Conservation (phyloP, 2,888 invertebrate species). For the Rosalia funebris region DNA sequence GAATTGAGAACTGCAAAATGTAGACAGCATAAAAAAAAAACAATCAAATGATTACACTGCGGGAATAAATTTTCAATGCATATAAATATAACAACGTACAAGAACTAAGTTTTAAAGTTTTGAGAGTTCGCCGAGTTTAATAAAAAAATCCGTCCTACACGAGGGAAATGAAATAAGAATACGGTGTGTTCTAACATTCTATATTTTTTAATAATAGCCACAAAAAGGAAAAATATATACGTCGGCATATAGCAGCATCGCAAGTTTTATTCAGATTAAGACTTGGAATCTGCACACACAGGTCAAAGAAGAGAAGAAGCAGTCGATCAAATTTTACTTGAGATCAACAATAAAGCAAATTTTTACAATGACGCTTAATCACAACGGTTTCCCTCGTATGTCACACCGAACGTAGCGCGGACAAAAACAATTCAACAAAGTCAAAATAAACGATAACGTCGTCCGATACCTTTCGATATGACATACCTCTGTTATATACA, state of each 20-base stretch:
- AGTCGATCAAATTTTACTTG: slow-evolving; percentile 58
- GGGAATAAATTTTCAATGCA: slow-evolving; percentile 22
- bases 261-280: slow-evolving; percentile 37
- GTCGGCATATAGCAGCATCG: slow-evolving; percentile 45
- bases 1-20: slow-evolving; percentile 43
- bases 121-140: slow-evolving; percentile 43
- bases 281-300: slow-evolving; percentile 41
- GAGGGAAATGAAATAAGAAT: slow-evolving; percentile 48
- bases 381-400: slow-evolving; percentile 48
- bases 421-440: slow-evolving; percentile 14
- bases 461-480: slow-evolving; percentile 29
- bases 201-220: slow-evolving; percentile 55
- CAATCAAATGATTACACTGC: slow-evolving; percentile 31
- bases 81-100: slow-evolving; percentile 31
- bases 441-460: slow-evolving; percentile 22
- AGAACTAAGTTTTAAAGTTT: slow-evolving; percentile 36
- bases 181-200: slow-evolving; percentile 53
- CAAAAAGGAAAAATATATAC: slow-evolving; percentile 51
- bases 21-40: slow-evolving; percentile 22
- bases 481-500: slow-evolving; percentile 35
- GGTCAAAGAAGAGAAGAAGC: slow-evolving; percentile 45
- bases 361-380: slow-evolving; percentile 59
- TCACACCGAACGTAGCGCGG: slow-evolving; percentile 41
- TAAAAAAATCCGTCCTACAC: no score
- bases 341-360: slow-evolving; percentile 62